Evolutionary conservation across 2,888 invertebrate genomes (phyloP), one percentile per base, ranked within the genome.

Genomic region (Poecilobothrus nobilitatus): DNA sequence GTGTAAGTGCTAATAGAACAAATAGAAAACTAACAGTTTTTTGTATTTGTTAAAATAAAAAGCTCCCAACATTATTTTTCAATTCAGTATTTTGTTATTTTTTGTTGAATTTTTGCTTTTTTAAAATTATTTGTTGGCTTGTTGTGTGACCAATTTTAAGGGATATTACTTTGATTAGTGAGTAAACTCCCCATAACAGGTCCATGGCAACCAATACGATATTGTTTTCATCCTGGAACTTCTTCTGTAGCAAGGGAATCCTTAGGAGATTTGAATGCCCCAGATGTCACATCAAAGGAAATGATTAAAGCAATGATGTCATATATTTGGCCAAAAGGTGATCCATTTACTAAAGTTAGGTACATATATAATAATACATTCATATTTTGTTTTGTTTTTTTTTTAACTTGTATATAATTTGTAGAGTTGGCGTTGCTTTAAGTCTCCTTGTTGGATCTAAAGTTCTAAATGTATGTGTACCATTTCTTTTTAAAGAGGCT

Each of bases 291-390:
- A 10, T 86, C 90, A 72, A 76, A 83, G 75, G 89, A 94, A 76
- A 96, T 97, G 91, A 78, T 96, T 37, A 86, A 86, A 73, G 91
- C 91, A 67, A 96, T 98, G 95, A 80, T 94, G 79, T 87, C 87
- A 67, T 95, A 97, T 83, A 91, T 98, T 69, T 98, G 98, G 98
- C 98, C 98, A 34, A 91, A 93, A 85, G 92, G 91, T 73, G 80
- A 80, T 78, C 74, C 77, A 1, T 71, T 78, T 15, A 79, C 81
- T 44, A 74, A 80, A 44, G 78, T 77, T 72, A 78, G 78, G 79
- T 80, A 34, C 66, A 22, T 20, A 41, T 70, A 69, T n/a, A n/a
- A n/a, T 71, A 27, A 6, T 8, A 37, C 37, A 37, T n/a, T n/a
- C n/a, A 10, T 37, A 37, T 37, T 37, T 37, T 8, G 8, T 37